Conservation (phyloP, 1,140 invertebrate genomes). For the Dendroctonus ponderosae region DNA sequence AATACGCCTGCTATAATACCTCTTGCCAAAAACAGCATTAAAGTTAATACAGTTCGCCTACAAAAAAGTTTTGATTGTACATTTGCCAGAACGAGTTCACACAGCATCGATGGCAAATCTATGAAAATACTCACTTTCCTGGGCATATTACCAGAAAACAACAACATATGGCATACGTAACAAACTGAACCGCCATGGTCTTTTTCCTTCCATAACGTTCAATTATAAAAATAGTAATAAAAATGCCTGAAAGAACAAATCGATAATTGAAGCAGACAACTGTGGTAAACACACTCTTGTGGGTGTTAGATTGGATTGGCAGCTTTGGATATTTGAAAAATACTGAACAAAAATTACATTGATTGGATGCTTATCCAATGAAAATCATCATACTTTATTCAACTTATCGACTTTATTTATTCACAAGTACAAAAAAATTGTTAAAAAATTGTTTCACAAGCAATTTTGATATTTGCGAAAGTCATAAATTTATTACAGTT, state of each 20-base stretch:
- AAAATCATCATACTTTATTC: no score
- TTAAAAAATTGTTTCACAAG: no score
- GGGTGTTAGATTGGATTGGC: no score
- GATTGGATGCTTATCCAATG: no score
- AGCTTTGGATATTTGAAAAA: no score
- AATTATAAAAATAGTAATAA: conserved; percentile 88
- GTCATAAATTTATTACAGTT: no score
- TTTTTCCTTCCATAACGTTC: conserved; percentile 87
- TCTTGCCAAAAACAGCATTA: conserved; percentile 84
- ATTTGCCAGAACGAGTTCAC: background rate
- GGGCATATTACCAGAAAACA: conserved; percentile 76
- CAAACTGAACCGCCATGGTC: conserved; percentile 92
- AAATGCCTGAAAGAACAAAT: conserved; percentile 68
- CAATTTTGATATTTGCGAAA: no score
- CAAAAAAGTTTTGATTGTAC: conserved; percentile 38
- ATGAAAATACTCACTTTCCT: conserved; percentile 61
- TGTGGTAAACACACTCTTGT: no score
- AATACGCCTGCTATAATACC: conserved; percentile 92
- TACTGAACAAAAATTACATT: no score
- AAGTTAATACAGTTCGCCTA: conserved; percentile 76
- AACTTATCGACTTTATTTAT: no score
- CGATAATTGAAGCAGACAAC: conserved; percentile 6
- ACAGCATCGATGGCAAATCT: background rate
- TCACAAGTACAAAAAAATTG: no score
- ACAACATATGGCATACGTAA: conserved; percentile 80